Conservation (phyloP, 2,888 invertebrate genomes). For the Perdita meconis region DNA sequence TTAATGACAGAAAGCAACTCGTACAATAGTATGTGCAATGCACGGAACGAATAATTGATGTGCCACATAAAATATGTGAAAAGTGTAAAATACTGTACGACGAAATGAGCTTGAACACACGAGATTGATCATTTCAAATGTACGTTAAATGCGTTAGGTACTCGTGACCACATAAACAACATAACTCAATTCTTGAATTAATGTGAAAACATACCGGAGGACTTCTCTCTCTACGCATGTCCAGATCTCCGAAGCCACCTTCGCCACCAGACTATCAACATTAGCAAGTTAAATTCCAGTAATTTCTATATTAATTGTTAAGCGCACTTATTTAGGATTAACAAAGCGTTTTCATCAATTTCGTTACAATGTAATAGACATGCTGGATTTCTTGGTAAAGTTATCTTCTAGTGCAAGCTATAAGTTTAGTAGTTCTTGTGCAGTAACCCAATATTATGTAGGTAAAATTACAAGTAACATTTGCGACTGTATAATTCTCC, state of each 20-base stretch:
- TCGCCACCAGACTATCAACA: conserved; percentile 83
- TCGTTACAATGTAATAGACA: conserved; percentile 52
- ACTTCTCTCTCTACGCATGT: conserved; percentile 82
- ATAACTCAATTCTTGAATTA: conserved; percentile 54
- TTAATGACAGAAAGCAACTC: conserved; percentile 59
- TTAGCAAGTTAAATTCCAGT: conserved; percentile 74
- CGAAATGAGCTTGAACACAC: conserved; percentile 13
- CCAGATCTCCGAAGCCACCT: conserved; percentile 83
- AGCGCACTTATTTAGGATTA: conserved; percentile 53
- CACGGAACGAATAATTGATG: conserved; percentile 33
- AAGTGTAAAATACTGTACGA: conserved; percentile 12
- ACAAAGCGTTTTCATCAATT: conserved; percentile 49
- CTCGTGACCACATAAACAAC: conserved; percentile 43
- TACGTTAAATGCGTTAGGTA: conserved; percentile 34
- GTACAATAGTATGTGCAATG: conserved; percentile 29
- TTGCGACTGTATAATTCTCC: conserved; percentile 12
- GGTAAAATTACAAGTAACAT: conserved; percentile 30
- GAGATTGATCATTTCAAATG: conserved; percentile 31
- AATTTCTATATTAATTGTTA: conserved; percentile 54
- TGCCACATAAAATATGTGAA: conserved; percentile 15
- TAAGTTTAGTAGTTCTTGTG: conserved; percentile 47
- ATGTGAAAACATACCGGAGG: conserved; percentile 81
- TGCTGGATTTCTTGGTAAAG: conserved; percentile 47
- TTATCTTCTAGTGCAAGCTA: conserved; percentile 55
- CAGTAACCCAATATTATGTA: conserved; percentile 42